Evolutionary conservation across 2,888 invertebrate genomes (phyloP).

Genomic region (Acleris sparsana): DNA sequence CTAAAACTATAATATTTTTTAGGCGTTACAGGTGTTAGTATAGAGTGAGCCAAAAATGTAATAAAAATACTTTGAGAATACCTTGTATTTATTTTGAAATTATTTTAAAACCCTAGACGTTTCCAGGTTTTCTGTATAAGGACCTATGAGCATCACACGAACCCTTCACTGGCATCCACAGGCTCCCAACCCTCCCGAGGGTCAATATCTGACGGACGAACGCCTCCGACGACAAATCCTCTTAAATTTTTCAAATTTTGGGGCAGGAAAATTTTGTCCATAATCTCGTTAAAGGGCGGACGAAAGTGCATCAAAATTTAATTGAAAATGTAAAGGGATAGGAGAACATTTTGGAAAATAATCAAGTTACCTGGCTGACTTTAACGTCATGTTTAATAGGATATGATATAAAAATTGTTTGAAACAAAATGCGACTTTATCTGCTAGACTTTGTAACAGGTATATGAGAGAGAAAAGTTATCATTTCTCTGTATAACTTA

Average conservation of each 20-base stretch:
- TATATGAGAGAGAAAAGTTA: too few relatives aligned
- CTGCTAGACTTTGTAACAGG: too few relatives aligned
- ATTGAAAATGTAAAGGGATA: slow-evolving; percentile 27
- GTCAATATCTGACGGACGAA: slow-evolving; percentile 62
- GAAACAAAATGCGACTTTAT: too few relatives aligned
- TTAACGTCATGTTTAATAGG: background rate
- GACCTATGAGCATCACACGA: background rate
- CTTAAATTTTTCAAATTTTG: slow-evolving; percentile 67
- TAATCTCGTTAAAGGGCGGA: slow-evolving; percentile 57
- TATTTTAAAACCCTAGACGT: too few relatives aligned
- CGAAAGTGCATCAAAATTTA: slow-evolving; percentile 37
- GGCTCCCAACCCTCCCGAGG: slow-evolving; percentile 55
- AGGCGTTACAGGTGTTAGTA: too few relatives aligned
- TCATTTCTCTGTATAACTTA: too few relatives aligned
- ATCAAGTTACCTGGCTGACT: slow-evolving; percentile 5
- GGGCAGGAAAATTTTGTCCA: slow-evolving; percentile 54
- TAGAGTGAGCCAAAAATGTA: too few relatives aligned
- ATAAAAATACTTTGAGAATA: too few relatives aligned
- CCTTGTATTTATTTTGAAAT: too few relatives aligned
- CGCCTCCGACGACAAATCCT: slow-evolving; percentile 66
- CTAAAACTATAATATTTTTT: too few relatives aligned
- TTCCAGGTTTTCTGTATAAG: background rate
- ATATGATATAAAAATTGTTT: too few relatives aligned
- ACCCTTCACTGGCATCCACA: slow-evolving; percentile 58
- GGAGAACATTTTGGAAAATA: background rate